Evolutionary conservation across 2,113 vertebrate genomes (phyloP).

Genomic region (Seriola aureovittata): DNA sequence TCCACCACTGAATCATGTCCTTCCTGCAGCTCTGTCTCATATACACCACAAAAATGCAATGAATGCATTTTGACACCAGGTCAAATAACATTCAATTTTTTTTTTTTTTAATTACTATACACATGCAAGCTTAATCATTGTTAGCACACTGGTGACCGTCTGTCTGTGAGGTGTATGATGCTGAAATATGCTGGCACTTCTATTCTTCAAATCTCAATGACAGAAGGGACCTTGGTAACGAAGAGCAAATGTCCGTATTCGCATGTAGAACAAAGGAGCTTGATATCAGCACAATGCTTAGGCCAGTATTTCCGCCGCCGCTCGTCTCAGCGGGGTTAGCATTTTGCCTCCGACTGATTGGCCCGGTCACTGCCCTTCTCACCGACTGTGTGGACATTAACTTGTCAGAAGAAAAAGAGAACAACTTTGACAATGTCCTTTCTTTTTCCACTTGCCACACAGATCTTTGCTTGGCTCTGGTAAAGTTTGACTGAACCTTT

Average conservation of each 20-base stretch:
- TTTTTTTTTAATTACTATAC: slow-evolving; percentile 48
- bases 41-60: slow-evolving; percentile 57
- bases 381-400: slow-evolving; percentile 66
- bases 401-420: slow-evolving; percentile 67
- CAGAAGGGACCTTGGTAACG: slow-evolving; percentile 73
- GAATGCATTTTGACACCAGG: slow-evolving; percentile 67
- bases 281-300: slow-evolving; percentile 76
- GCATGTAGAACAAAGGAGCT: slow-evolving; percentile 72
- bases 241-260: slow-evolving; percentile 68
- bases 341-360: slow-evolving; percentile 64
- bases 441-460: slow-evolving; percentile 55
- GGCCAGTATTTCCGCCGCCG: slow-evolving; percentile 56
- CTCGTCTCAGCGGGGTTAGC: slow-evolving; percentile 70
- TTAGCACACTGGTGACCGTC: slow-evolving; percentile 65
- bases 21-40: slow-evolving; percentile 59
- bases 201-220: slow-evolving; percentile 75
- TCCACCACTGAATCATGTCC: slow-evolving; percentile 72
- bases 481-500: slow-evolving; percentile 84
- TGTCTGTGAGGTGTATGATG: slow-evolving; percentile 61
- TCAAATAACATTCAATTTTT: slow-evolving; percentile 58
- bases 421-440: slow-evolving; percentile 74
- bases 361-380: slow-evolving; percentile 73
- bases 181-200: slow-evolving; percentile 75
- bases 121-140: slow-evolving; percentile 65
- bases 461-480: slow-evolving; percentile 72